Base-by-base conservation (phyloP, 2,113 vertebrate species). In the Myrmecophaga tridactyla region DNA sequence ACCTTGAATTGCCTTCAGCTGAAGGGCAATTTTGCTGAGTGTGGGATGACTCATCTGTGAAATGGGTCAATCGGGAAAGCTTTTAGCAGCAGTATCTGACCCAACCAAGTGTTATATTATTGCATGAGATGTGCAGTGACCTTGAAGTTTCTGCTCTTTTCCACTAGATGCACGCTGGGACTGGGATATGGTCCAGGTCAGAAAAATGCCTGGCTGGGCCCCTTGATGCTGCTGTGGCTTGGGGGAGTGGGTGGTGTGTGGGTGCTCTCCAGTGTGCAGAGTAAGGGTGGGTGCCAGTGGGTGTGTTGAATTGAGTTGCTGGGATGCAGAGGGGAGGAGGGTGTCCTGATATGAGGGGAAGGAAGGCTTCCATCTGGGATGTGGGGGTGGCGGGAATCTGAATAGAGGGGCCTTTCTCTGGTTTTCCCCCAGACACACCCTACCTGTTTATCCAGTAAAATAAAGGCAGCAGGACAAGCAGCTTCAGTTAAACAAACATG, bases 401-500 rank as follows among this genome's bases (percentile, higher is more conserved):
- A 63, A 48, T 34, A 51, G 67, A 70, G 82, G 39, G 58, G 13
- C n/a, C 53, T 86, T 85, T 29, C 43, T 41, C 31, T 13, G 3
- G 4, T 25, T 8, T 36, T 41, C 70, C 39, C 65, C 70, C 12
- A 29, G 82, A 70, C 94, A 92, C 89, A 14, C 82, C 72, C 48
- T 75, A 62, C 48, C 77, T 69, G 43, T 95, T 90, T 48, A 31
- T 63, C 46, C 1, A 0, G 65, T 23, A 27, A n/a, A 23, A 86
- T 62, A 83, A 88, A 95, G 88, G 81, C 76, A 3, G 29, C 11
- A 11, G 41, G 70, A 53, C 34, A 15, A 21, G 56, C 23, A 58
- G 58, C 48, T n/a, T 86, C 63, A 31, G 84, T 75, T 85, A 72
- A 95, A 51, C 87, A 87, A 90, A 87, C 60, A 43, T 73, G 31